phyloP scores from a whole-genome alignment of 2,888 invertebrate genomes.

The Euproctis similis region DNA sequence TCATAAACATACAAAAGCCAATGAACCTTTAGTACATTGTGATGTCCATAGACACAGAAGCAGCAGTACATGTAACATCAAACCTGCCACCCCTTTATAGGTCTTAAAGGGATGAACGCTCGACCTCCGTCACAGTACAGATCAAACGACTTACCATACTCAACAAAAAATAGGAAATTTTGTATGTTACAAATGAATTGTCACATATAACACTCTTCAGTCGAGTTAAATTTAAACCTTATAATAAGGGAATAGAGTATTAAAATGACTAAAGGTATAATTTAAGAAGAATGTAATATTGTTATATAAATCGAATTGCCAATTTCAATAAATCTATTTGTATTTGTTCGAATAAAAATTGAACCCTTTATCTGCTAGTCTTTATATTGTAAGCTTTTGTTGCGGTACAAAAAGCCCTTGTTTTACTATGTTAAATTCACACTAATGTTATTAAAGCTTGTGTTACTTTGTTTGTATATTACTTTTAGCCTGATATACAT shows the following conservation, averaged over 20 bases:
- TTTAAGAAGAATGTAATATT: slow-evolving; percentile 3
- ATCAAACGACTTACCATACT: slow-evolving; percentile 31
- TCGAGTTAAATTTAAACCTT: slow-evolving; percentile 8
- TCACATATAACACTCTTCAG: no score
- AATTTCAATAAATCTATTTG: slow-evolving; percentile 31
- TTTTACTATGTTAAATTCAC: no score
- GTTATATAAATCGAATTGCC: slow-evolving; percentile 22
- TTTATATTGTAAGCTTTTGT: slow-evolving; percentile 10
- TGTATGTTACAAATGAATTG: not conserved
- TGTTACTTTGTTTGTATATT: no score
- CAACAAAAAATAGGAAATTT: slow-evolving; percentile 10
- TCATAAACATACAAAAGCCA: no score
- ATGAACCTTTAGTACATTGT: no score
- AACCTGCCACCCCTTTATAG: slow-evolving; percentile 18
- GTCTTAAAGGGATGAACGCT: slow-evolving; percentile 23
- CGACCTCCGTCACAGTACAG: slow-evolving; percentile 28
- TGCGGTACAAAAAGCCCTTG: slow-evolving; percentile 13
- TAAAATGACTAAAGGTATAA: not conserved
- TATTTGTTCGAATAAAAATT: slow-evolving; percentile 24
- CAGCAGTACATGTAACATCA: no score
- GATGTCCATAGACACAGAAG: no score
- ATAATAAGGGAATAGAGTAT: not conserved
- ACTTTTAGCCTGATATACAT: no score
- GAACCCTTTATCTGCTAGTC: no score
- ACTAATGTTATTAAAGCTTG: no score